A percentile compares a stretch with the other conserved stretches of the same genome.
phyloP scores from a whole-genome alignment of 2,797 vertebrate species.

The Hyperoplus immaculatus region DNA sequence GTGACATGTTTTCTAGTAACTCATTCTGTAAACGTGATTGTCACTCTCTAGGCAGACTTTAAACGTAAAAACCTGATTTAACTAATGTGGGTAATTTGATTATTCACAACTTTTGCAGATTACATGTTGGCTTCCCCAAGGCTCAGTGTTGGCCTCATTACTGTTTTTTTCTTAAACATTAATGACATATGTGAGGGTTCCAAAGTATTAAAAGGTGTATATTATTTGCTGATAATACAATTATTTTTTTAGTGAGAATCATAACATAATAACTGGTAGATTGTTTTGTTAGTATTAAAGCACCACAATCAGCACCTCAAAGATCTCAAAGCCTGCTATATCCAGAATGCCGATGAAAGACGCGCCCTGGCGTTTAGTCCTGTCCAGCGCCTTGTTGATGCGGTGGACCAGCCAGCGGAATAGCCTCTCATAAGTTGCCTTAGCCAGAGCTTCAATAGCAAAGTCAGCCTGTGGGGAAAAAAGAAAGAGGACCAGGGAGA shows the following conservation, averaged over 20 bases:
- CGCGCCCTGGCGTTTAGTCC: conserved; percentile 96
- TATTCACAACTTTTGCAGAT: neutral
- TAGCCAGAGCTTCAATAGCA: conserved; percentile 96
- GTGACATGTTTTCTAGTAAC: neutral
- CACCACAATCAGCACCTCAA: conserved; percentile 86
- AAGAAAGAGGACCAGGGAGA: neutral
- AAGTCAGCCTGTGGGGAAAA: conserved; percentile 92
- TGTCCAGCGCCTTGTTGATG: conserved; percentile 97
- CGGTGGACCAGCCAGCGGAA: conserved; percentile 98
- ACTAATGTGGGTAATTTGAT: neutral
- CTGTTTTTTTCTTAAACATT: too few species aligned
- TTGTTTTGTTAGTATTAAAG: conserved; percentile 1
- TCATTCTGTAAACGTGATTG: neutral
- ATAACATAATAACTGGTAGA: too few species aligned
- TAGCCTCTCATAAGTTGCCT: conserved; percentile 96
- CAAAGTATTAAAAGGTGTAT: too few species aligned
- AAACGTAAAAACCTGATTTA: neutral
- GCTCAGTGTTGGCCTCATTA: too few species aligned
- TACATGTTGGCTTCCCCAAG: too few species aligned
- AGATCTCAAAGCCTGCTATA: conserved; percentile 98
- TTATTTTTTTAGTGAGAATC: too few species aligned
- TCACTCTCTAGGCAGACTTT: neutral
- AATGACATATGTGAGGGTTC: too few species aligned
- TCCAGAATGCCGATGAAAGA: conserved; percentile 99
- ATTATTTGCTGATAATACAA: too few species aligned